Evolutionary conservation across 1,140 invertebrate genomes (phyloP), one percentile per base, ranked within the genome.

Genomic region (Drosophila takahashii): DNA sequence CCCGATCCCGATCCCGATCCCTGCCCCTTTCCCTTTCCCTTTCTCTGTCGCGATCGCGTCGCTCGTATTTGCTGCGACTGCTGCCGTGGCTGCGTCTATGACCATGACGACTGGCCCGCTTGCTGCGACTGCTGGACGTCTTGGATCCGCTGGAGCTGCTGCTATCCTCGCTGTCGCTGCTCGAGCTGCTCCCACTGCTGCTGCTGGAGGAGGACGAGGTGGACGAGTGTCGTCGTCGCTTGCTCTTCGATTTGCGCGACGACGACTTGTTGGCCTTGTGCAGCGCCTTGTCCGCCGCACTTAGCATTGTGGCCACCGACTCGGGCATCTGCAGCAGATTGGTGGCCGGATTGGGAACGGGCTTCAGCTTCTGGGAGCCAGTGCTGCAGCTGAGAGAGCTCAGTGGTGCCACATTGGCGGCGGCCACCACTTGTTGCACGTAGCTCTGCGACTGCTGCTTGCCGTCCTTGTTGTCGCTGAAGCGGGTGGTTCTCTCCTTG

Each of bases 401-500:
- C 4, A 15, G 39, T 4, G 70, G 67, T 22, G 56, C 47, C 18
- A 45, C 53, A 15, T 65, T 13, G 7, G 64, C 37, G 0, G 62
- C 22, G n/a, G 65, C 65, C 36, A 78, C 71, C 36, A 91, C 76
- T 42, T 91, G 83, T 29, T 73, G 76, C 0, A 90, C 73, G 54
- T 74, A 91, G n/a, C 52, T 77, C 9, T 54, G 74, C 6, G 69
- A 36, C 32, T 42, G 34, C n/a, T 66, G 67, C 62, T 90, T 92
- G 11, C 79, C 74, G 16, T 92, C 91, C 50, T 92, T 91, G 26
- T 91, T 91, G 71, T 92, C 91, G 58, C 91, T 92, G 26, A 92
- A 92, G 10, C 91, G 85, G 0, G 91, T 91, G 5, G 86, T 91
- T 1, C 91, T 75, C 50, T 92, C 91, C 45, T 81, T 91, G 5